These are phyloP conservation scores for Yponomeuta plumbellus DNA, from an alignment of 2,888 invertebrate species.

Conservation along the genomic window DNA sequence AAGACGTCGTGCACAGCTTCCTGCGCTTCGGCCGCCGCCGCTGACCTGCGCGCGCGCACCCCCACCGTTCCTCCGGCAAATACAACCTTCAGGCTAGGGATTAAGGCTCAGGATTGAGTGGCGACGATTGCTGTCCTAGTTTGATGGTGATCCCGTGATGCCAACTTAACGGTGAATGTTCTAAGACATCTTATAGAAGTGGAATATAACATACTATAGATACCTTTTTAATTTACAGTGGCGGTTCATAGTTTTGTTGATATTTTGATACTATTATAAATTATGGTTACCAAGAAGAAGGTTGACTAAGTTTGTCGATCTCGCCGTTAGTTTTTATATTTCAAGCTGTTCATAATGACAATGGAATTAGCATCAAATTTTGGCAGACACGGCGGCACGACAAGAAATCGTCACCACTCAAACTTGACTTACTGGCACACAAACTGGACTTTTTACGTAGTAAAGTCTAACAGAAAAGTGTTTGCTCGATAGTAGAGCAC, in stretches of 20 bases:
- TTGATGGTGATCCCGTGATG: background rate
- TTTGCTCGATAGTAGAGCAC: background rate
- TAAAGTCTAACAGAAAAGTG: background rate
- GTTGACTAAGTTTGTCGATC: too few relatives aligned
- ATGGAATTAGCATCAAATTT: too few relatives aligned
- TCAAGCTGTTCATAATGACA: background rate
- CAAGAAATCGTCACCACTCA: background rate
- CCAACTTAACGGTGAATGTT: too few relatives aligned
- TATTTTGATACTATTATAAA: too few relatives aligned
- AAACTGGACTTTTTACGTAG: background rate
- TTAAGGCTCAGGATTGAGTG: background rate
- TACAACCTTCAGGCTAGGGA: background rate
- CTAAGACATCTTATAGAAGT: too few relatives aligned
- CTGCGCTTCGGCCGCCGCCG: constrained; percentile 91
- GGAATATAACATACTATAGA: too few relatives aligned
- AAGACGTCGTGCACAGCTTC: constrained; percentile 94
- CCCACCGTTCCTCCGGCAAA: constrained; percentile 21
- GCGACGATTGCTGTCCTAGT: background rate
- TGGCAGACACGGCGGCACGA: too few relatives aligned
- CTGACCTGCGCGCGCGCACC: constrained; percentile 52
- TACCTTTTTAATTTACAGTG: too few relatives aligned
- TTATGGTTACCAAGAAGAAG: too few relatives aligned
- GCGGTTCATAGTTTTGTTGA: too few relatives aligned
- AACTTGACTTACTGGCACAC: background rate
- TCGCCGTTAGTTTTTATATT: background rate